A percentile compares a stretch with the other conserved stretches of the same genome.
These are phyloP conservation scores for Meliscaeva auricollis DNA, from an alignment of 2,888 invertebrate species.

Conservation along the genomic window DNA sequence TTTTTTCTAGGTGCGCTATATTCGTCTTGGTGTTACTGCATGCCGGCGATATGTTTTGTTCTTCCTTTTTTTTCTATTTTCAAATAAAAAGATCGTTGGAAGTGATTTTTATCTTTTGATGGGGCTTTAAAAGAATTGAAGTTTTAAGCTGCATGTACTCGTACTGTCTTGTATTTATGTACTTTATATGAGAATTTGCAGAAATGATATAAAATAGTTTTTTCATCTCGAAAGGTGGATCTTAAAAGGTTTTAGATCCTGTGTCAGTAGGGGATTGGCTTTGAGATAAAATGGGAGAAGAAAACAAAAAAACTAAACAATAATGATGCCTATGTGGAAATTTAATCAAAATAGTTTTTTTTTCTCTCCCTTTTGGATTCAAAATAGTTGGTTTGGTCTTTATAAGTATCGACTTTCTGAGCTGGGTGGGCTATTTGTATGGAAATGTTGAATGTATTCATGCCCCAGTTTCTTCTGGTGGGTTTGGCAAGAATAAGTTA, in stretches of 20 bases:
- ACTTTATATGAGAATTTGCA: conserved; percentile 8
- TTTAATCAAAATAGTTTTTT: conserved; percentile 21
- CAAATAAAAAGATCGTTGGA: conserved; percentile 65
- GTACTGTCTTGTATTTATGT: conserved; percentile 11
- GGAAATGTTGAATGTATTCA: no score
- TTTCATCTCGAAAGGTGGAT: conserved; percentile 50
- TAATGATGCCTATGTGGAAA: conserved; percentile 34
- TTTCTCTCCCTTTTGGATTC: background rate
- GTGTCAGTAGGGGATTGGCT: conserved; percentile 47
- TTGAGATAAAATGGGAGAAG: conserved; percentile 42
- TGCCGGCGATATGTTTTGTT: background rate
- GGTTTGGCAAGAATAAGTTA: no score
- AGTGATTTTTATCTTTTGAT: conserved; percentile 68
- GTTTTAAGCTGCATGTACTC: conserved; percentile 27
- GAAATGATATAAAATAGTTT: conserved; percentile 49
- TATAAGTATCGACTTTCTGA: background rate
- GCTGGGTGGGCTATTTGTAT: conserved; percentile 16
- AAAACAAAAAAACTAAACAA: conserved; percentile 6
- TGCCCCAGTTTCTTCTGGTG: no score
- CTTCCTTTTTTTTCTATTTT: background rate
- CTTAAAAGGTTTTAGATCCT: conserved; percentile 33
- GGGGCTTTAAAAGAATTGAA: conserved; percentile 57
- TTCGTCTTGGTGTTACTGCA: conserved; percentile 29
- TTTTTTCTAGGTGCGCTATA: conserved; percentile 23
- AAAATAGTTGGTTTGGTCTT: background rate